Conservation (phyloP, 92 coral and sea anemone species). For the Ricordea florida region DNA sequence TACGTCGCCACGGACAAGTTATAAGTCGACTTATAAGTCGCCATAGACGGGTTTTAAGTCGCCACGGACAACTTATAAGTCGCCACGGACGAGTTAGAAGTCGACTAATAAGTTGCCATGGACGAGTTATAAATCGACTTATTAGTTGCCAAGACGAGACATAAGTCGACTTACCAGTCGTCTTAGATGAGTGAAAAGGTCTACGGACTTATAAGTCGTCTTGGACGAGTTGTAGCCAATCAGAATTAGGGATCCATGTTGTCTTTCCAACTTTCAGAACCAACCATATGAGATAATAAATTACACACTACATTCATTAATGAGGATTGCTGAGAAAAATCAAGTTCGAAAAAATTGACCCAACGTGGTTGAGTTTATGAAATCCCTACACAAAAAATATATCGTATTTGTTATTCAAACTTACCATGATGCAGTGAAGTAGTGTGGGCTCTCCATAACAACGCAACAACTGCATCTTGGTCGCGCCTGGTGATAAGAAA, state of each 20-base stretch:
- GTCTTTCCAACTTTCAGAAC: conserved; percentile 28
- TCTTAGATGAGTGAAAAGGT: too few relatives aligned
- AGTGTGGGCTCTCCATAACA: conserved; percentile 64
- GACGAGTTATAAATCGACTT: not conserved
- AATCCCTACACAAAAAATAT: too few relatives aligned
- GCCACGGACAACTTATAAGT: not conserved
- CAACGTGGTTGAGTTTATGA: too few relatives aligned
- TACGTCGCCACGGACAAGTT: too few relatives aligned
- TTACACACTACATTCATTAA: not conserved
- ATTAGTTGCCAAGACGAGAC: too few relatives aligned
- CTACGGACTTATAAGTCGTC: too few relatives aligned
- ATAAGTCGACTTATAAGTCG: too few relatives aligned
- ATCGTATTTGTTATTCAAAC: too few relatives aligned
- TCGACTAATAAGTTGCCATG: not conserved
- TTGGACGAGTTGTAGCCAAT: too few relatives aligned
- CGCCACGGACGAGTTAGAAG: not conserved
- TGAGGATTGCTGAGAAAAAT: not conserved
- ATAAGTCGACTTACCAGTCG: too few relatives aligned
- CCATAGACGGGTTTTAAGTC: not conserved
- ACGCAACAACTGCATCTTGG: conserved; percentile 6
- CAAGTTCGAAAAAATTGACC: too few relatives aligned
- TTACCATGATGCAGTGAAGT: conserved; percentile 53
- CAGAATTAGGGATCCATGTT: conserved; percentile 1
- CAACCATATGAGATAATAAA: not conserved
- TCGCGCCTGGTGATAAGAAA: not conserved